Evolutionary conservation across 2,797 vertebrate species (phyloP).

Genomic region (Cryptoblepharus egeriae): DNA sequence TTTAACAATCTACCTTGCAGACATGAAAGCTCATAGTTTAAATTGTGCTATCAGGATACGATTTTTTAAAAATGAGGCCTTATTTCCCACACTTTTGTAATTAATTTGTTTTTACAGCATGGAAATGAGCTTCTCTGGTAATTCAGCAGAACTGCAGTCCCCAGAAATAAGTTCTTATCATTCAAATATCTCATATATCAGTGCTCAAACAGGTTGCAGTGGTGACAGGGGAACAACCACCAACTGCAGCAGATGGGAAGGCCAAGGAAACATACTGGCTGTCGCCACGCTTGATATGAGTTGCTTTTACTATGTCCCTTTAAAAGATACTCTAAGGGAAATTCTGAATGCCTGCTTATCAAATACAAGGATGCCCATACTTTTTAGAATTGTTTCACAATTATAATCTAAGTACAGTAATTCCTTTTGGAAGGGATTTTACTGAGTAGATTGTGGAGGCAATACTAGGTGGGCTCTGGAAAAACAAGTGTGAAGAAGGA

Average conservation of each 20-base stretch:
- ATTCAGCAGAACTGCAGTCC: background rate
- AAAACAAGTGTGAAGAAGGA: conserved; percentile 7
- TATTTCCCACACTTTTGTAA: conserved; percentile 12
- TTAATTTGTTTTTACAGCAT: conserved; percentile 11
- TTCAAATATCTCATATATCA: conserved; percentile 45
- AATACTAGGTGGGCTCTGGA: background rate
- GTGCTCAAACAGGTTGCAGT: conserved; percentile 51
- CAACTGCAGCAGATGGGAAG: conserved; percentile 60
- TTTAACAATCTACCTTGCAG: conserved; percentile 3
- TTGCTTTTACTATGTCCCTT: conserved; percentile 48
- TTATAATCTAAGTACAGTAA: background rate
- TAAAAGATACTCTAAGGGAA: conserved; percentile 43
- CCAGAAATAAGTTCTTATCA: conserved; percentile 46
- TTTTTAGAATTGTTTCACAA: background rate
- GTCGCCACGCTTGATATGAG: conserved; percentile 52
- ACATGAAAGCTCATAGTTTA: conserved; percentile 3
- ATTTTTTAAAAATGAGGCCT: conserved; percentile 3
- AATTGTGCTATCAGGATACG: background rate
- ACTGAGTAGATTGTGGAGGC: background rate
- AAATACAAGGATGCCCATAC: background rate
- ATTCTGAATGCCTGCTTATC: conserved; percentile 18
- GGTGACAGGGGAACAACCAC: conserved; percentile 46
- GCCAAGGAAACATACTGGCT: conserved; percentile 30
- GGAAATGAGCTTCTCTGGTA: background rate
- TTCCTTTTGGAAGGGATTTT: background rate